These are phyloP conservation scores for Dasyprocta punctata DNA, from an alignment of 2,113 vertebrate species.

Conservation along the genomic window DNA sequence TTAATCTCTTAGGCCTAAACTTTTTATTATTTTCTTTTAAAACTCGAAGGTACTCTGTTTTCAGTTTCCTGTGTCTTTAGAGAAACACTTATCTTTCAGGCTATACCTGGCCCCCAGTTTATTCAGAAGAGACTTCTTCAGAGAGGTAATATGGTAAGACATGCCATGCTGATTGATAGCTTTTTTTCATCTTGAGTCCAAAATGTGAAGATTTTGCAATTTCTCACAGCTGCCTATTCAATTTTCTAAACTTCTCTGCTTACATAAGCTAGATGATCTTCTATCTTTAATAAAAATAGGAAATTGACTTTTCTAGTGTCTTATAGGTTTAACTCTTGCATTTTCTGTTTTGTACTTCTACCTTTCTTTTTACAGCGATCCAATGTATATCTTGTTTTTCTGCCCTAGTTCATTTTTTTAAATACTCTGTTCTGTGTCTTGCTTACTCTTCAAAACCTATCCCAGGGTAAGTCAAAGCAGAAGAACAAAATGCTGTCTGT, in stretches of 20 bases:
- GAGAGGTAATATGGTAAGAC: background rate
- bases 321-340: background rate
- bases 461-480: background rate
- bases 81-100: background rate
- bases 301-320: background rate
- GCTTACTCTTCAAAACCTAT: slow-evolving; percentile 8
- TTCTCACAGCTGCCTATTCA: background rate
- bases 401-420: background rate
- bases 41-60: slow-evolving; percentile 3
- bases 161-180: background rate
- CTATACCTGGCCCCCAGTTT: background rate
- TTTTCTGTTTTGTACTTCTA: background rate
- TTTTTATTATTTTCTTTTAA: slow-evolving; percentile 45
- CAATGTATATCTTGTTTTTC: background rate
- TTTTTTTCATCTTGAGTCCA: background rate
- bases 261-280: background rate
- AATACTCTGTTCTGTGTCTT: slow-evolving; percentile 12
- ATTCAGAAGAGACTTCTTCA: background rate
- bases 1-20: background rate
- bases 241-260: background rate
- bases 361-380: background rate
- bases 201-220: background rate
- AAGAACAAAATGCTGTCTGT: slow-evolving; percentile 24
- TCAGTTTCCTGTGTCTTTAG: background rate
- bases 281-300: background rate